These are phyloP conservation scores for Electrophaes corylata DNA, from an alignment of 2,888 invertebrate genomes.

Conservation along the genomic window DNA sequence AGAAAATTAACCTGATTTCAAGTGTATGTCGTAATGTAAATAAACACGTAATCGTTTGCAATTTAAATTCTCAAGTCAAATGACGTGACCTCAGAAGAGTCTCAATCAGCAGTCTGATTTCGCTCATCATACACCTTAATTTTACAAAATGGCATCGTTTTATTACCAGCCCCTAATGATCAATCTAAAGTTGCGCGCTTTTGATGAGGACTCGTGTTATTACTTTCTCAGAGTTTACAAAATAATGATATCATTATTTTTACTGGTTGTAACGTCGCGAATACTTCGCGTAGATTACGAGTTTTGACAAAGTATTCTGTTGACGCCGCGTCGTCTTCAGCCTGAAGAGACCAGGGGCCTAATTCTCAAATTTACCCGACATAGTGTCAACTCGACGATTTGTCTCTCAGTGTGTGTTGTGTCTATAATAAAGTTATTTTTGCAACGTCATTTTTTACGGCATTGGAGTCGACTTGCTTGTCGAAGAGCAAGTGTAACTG, in stretches of 20 bases:
- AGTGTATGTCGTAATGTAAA: constrained; percentile 2
- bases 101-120: constrained; percentile 15
- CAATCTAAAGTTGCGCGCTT: constrained; percentile 32
- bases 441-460: too few species aligned
- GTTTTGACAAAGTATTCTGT: constrained; percentile 42
- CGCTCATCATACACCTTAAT: constrained; percentile 14
- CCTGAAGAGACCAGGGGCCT: too few species aligned
- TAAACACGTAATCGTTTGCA: constrained; percentile 8
- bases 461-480: too few species aligned
- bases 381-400: too few species aligned
- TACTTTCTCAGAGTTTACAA: constrained; percentile 32
- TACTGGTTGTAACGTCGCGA: constrained; percentile 26
- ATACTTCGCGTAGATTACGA: constrained; percentile 39
- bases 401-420: too few species aligned
- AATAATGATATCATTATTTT: constrained; percentile 38
- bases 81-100: constrained; percentile 16
- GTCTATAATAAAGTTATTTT: too few species aligned
- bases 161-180: constrained; percentile 34
- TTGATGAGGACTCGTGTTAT: constrained; percentile 33
- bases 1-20: background rate
- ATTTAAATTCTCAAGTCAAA: constrained; percentile 18
- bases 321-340: constrained; percentile 39
- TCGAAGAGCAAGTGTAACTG: too few species aligned
- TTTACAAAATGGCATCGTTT: constrained; percentile 26
- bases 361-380: too few species aligned